Evolutionary conservation across 1,140 invertebrate genomes (phyloP), one percentile per base, ranked within the genome.

Genomic region (Acromyrmex heyeri): DNA sequence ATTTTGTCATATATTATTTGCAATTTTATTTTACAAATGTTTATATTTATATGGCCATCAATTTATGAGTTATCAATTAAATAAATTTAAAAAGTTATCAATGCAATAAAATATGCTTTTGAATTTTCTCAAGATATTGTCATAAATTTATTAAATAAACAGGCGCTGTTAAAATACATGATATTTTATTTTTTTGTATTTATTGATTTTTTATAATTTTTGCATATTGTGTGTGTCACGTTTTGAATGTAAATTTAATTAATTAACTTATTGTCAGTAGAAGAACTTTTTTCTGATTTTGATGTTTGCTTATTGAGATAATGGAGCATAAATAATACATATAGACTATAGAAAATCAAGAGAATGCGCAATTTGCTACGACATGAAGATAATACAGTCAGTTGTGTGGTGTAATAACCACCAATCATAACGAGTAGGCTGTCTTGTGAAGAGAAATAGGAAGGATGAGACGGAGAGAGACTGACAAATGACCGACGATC

Each of bases 401-500:
- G 48, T 79, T 34, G 30, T 38, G 34, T 38, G 48, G 59, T 14
- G 50, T 53, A 82, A 86, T 59, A 79, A 86, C 24, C 55, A 59
- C 44, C 8, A 59, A 24, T 86, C 65, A 86, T 67, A 79, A 86
- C 55, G 38, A 18, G 67, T 65, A 69, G 34, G 53, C 50, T 82
- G 76, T 81, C 64, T 86, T 38, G 38, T 24, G 59, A 24, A 53
- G 53, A 69, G n/a, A 21, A 50, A 44, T 24, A 48, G 57, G 24
- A 82, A 48, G 48, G 48, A 14, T 1, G 21, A 59, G 21, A 55
- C 14, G 64, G 48, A 67, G 81, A 65, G 65, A 53, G 67, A 12
- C 65, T 92, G 90, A 92, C 88, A 90, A 91, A 91, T 91, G 90
- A 92, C 87, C 86, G 78, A 77, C 61, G 70, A 72, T 91, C 21